Conservation (phyloP, 2,888 invertebrate genomes). For the Rhagium mordax region DNA sequence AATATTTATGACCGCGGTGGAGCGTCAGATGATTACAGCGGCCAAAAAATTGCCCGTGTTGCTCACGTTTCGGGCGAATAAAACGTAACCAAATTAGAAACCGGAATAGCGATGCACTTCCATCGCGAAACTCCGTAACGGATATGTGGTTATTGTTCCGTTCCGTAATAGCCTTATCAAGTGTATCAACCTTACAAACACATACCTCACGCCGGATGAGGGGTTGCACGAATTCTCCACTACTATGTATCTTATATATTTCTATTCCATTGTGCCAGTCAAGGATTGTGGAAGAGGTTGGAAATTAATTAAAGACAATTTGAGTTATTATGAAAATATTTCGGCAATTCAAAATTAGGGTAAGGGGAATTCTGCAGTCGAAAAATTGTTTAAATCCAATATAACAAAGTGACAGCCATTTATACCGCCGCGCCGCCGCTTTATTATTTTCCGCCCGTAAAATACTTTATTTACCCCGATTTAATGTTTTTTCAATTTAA, state of each 20-base stretch:
- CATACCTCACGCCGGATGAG: constrained; percentile 39
- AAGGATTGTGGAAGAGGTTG: constrained; percentile 8
- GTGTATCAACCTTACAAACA: constrained; percentile 60
- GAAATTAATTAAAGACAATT: constrained; percentile 6
- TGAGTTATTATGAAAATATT: constrained; percentile 4
- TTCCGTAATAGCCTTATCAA: constrained; percentile 56
- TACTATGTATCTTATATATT: constrained; percentile 4
- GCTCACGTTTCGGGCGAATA: constrained; percentile 41
- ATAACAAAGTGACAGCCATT: too few species aligned
- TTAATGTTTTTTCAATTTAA: constrained; percentile 26
- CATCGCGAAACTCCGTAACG: constrained; percentile 59
- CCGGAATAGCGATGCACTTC: constrained; percentile 58
- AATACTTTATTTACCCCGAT: not conserved
- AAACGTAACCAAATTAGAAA: constrained; percentile 49
- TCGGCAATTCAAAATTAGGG: not conserved
- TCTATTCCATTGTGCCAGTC: not conserved
- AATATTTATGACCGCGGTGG: too few species aligned
- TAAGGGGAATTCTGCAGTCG: too few species aligned
- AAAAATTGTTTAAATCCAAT: too few species aligned
- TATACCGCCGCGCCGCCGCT: too few species aligned
- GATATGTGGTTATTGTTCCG: constrained; percentile 64
- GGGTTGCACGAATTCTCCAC: constrained; percentile 15
- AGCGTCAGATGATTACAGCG: too few species aligned
- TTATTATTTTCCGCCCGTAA: not conserved
- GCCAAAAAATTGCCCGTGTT: too few species aligned